These are phyloP conservation scores for Pygocentrus nattereri DNA, from an alignment of 2,797 vertebrate genomes.

Conservation along the genomic window DNA sequence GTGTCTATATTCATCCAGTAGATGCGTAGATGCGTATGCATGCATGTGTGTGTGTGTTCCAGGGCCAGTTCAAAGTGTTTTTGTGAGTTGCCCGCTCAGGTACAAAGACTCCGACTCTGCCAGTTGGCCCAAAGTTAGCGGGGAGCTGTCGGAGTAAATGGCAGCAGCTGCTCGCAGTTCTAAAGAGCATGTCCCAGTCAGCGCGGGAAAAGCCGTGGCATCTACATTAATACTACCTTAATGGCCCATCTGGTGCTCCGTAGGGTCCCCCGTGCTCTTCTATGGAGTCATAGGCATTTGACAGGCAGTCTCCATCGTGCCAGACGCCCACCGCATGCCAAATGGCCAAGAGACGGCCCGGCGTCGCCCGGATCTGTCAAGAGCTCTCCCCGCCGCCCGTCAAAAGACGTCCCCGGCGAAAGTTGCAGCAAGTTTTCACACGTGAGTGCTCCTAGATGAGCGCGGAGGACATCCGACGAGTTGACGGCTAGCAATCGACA, in stretches of 20 bases:
- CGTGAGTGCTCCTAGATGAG: constrained; percentile 87
- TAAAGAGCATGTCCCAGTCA: constrained; percentile 99
- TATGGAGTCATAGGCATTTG: constrained; percentile 99
- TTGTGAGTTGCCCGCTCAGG: constrained; percentile 88
- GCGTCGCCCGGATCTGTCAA: constrained; percentile 98
- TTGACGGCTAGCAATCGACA: constrained; percentile 71
- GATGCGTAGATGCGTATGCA: neutral
- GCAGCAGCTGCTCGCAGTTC: constrained; percentile 99
- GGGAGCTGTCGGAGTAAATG: constrained; percentile 99
- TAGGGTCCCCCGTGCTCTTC: constrained; percentile 96
- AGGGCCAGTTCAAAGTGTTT: constrained; percentile 52
- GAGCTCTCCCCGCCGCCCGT: constrained; percentile 91
- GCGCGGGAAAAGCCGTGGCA: constrained; percentile 99
- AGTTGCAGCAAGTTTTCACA: constrained; percentile 86
- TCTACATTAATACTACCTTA: constrained; percentile 99
- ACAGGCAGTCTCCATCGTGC: constrained; percentile 99
- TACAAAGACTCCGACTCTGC: constrained; percentile 93
- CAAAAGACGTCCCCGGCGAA: constrained; percentile 75
- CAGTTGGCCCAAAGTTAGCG: constrained; percentile 99
- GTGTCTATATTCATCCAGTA: neutral
- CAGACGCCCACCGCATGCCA: constrained; percentile 97
- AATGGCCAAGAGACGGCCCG: constrained; percentile 97
- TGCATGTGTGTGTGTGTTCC: constrained; percentile 45
- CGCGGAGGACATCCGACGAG: constrained; percentile 72
- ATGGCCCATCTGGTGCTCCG: constrained; percentile 99